Conservation (phyloP, 2,113 vertebrate genomes). For the Sigmodon hispidus region DNA sequence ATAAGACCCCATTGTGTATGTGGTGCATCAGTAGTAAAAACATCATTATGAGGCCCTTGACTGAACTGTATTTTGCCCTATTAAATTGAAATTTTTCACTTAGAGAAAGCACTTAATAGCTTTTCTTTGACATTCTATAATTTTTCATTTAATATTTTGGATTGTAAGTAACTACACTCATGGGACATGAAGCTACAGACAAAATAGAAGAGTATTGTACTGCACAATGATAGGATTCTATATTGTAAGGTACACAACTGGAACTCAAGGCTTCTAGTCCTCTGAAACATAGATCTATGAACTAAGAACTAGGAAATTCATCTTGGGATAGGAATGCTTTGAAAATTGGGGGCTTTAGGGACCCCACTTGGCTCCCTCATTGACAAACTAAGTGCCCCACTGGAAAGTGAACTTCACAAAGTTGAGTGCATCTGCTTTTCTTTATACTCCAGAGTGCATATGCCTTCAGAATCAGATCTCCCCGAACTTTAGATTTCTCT, state of each 20-base stretch:
- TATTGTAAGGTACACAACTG: not conserved
- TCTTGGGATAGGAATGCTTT: not conserved
- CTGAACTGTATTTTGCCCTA: not conserved
- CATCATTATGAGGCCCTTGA: not conserved
- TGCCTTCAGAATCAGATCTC: not conserved
- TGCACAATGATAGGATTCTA: too few relatives aligned
- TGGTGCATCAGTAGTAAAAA: not conserved
- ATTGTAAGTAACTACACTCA: not conserved
- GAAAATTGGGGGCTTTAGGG: not conserved
- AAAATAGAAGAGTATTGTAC: not conserved
- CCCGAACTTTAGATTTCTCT: conserved; percentile 1
- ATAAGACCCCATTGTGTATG: not conserved
- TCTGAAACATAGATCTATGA: not conserved
- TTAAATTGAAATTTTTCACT: not conserved
- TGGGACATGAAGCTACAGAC: not conserved
- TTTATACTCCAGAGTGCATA: not conserved
- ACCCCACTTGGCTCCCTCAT: too few relatives aligned
- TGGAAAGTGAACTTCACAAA: not conserved
- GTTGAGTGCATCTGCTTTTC: not conserved
- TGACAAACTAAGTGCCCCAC: not conserved
- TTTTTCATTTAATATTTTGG: not conserved
- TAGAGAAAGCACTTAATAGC: not conserved
- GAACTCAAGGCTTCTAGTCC: not conserved
- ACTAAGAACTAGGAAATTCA: not conserved
- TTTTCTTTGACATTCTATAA: not conserved